Base-by-base conservation (phyloP, 2,888 invertebrate genomes). In the Andrena minutula region DNA sequence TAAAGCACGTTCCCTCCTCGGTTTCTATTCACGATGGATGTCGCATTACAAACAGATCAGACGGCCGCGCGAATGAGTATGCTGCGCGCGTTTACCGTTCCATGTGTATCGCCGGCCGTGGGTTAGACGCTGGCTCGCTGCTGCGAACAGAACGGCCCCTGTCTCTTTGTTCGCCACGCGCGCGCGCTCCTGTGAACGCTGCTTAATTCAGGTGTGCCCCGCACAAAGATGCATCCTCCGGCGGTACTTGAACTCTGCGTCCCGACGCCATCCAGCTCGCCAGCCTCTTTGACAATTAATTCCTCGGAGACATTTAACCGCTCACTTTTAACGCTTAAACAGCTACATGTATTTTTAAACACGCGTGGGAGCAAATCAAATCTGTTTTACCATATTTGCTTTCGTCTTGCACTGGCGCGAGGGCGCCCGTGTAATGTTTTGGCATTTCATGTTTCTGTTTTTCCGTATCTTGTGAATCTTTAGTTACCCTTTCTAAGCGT, bases 151-250 rank as follows among this genome's bases (percentile, higher is more conserved):
- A 60, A 61, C 58, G 58, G 61, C 51, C 70, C 71, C 41, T 60
- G 51, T 66, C 60, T 63, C 86, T 87, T 87, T 87, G 86, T 87
- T 79, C 68, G 68, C n/a, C 58, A 28, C 56, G 12, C 32, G 47
- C 28, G 63, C 41, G 76, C 35, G 35, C 75, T 66, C 68, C 63
- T 88, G 84, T 87, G 90, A 88, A 84, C 78, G 87, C 70, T 63
- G 77, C 83, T 85, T 87, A 77, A 80, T 79, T 90, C 86, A 90
- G 89, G 88, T 88, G 86, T 71, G 85, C 86, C 79, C 56, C 82
- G 83, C 84, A 90, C 83, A 86, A 87, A 89, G 89, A 83, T 82
- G 84, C 88, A 87, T 87, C 85, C 83, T 77, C 75, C 61, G 81
- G 41, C 83, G 83, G 78, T 83, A 71, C 78, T 81, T 83, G 76